Percentiles rank a stretch among this genome's conserved stretches.
These are phyloP conservation scores for Julus scanicus DNA, from an alignment of 2,888 invertebrate genomes.

Conservation along the genomic window DNA sequence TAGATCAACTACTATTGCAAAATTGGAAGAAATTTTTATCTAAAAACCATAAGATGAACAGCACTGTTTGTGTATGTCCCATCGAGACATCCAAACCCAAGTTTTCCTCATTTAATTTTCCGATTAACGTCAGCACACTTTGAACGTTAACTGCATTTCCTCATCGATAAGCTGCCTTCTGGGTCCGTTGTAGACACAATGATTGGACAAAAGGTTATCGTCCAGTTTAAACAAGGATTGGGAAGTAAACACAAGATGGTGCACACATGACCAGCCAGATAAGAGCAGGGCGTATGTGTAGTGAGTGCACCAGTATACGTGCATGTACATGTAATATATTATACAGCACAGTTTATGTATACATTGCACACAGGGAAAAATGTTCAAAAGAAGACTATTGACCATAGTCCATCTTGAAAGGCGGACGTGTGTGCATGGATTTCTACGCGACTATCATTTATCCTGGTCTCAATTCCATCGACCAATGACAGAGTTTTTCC, in stretches of 20 bases:
- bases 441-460: neutral
- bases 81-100: neutral
- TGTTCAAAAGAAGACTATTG: slow-evolving; percentile 26
- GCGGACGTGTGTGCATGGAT: neutral
- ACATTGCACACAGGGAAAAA: neutral
- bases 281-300: too few species aligned
- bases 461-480: neutral
- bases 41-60: neutral
- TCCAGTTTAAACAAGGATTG: slow-evolving; percentile 31
- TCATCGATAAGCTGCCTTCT: neutral
- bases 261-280: slow-evolving; percentile 23
- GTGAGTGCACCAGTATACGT: neutral
- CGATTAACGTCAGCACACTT: neutral
- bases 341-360: neutral
- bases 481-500: neutral
- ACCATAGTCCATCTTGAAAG: slow-evolving; percentile 23
- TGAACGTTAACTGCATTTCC: neutral
- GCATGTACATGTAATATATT: neutral
- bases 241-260: slow-evolving; percentile 17
- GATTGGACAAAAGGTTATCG: slow-evolving; percentile 42
- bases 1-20: too few species aligned
- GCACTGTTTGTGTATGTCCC: neutral
- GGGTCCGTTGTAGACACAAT: neutral
- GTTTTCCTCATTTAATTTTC: neutral
- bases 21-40: neutral